phyloP scores from a whole-genome alignment of 2,113 vertebrate genomes.

The Trochalopteron elliotii region DNA sequence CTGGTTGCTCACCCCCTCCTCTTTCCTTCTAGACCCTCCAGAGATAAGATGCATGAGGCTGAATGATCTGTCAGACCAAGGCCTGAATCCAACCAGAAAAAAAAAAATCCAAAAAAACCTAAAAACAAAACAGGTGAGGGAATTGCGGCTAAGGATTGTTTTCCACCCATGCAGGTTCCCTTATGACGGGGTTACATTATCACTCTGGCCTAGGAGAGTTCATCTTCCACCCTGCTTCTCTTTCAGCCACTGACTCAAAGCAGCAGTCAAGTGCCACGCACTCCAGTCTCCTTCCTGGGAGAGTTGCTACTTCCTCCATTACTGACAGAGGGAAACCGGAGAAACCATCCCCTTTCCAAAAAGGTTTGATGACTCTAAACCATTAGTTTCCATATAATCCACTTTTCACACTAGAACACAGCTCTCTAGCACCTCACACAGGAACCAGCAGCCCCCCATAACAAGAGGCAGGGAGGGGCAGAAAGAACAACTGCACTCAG shows the following conservation, averaged over 20 bases:
- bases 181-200: background rate
- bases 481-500: background rate
- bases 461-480: background rate
- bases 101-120: background rate
- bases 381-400: background rate
- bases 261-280: accelerated
- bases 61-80: background rate
- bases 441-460: background rate
- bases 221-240: background rate
- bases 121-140: background rate
- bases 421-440: background rate
- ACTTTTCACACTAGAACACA: background rate
- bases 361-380: background rate
- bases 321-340: background rate
- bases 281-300: background rate
- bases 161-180: background rate
- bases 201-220: background rate
- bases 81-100: background rate
- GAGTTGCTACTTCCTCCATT: background rate
- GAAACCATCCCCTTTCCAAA: background rate
- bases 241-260: background rate
- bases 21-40: background rate
- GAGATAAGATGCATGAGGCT: background rate
- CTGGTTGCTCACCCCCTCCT: background rate
- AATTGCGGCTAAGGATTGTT: background rate